Conservation (phyloP, 2,113 vertebrate species). For the Callipepla squamata region DNA sequence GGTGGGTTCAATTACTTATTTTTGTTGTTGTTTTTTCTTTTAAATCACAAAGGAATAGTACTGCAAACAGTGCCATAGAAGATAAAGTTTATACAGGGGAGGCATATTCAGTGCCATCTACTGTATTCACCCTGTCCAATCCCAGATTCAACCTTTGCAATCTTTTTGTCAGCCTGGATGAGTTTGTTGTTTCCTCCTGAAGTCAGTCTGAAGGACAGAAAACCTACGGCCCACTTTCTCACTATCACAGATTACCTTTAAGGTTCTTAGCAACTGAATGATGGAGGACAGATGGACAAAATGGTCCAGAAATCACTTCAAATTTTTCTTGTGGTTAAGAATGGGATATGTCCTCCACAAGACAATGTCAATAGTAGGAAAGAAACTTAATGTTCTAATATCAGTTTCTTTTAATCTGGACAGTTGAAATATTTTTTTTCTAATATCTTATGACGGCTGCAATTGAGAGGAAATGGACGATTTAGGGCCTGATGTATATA, state of each 20-base stretch:
- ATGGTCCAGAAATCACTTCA: not conserved
- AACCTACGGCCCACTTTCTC: not conserved
- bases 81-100: not conserved
- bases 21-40: not conserved
- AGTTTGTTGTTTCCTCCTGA: not conserved
- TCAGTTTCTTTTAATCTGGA: not conserved
- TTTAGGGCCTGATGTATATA: not conserved
- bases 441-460: not conserved
- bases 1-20: conserved; percentile 30
- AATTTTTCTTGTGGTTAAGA: not conserved
- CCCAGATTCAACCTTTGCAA: not conserved
- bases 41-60: not conserved
- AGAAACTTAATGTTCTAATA: not conserved
- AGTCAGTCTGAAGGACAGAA: not conserved
- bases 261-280: not conserved
- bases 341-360: not conserved
- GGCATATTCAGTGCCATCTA: not conserved
- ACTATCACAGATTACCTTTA: not conserved
- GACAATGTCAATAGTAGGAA: not conserved
- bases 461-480: not conserved
- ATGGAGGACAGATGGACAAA: not conserved
- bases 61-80: not conserved
- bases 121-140: not conserved
- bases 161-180: not conserved
- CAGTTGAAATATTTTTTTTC: not conserved